These are phyloP conservation scores for Selene dorsalis DNA, from an alignment of 2,797 vertebrate species.

Conservation along the genomic window DNA sequence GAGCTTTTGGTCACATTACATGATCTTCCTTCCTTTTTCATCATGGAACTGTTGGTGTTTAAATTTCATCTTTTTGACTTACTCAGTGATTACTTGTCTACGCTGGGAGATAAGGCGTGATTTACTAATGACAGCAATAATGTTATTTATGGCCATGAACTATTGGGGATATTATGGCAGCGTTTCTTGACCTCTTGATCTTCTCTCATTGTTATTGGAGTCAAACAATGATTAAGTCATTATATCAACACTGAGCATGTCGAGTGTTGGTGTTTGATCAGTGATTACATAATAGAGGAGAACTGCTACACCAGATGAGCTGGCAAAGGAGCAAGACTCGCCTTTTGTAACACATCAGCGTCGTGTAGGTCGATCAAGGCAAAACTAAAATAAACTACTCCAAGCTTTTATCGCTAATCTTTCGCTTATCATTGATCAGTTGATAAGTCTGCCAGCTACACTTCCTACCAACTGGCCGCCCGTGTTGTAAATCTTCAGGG, in stretches of 20 bases:
- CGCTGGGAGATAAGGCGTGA: neutral
- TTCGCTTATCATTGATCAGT: conserved; percentile 60
- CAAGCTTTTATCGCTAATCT: conserved; percentile 40
- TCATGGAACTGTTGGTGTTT: too few relatives aligned
- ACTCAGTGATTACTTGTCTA: neutral
- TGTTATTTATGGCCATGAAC: too few relatives aligned
- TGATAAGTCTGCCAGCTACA: conserved; percentile 50
- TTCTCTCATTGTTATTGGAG: neutral
- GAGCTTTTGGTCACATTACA: too few relatives aligned
- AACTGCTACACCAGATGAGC: conserved; percentile 19
- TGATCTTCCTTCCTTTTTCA: neutral
- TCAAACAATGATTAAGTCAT: conserved; percentile 1
- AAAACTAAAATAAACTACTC: conserved; percentile 51
- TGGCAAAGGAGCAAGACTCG: conserved; percentile 11
- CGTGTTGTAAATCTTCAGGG: conserved; percentile 34
- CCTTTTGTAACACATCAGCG: conserved; percentile 23
- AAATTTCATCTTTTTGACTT: neutral
- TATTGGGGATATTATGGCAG: too few relatives aligned
- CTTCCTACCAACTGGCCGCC: conserved; percentile 47
- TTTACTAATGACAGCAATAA: too few relatives aligned
- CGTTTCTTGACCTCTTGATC: too few relatives aligned
- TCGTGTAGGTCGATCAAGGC: conserved; percentile 28
- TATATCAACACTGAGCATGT: neutral
- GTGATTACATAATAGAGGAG: conserved; percentile 4
- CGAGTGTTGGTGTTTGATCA: conserved; percentile 8